Evolutionary conservation across 2,113 vertebrate genomes (phyloP).

Genomic region (Macquaria ambigua): DNA sequence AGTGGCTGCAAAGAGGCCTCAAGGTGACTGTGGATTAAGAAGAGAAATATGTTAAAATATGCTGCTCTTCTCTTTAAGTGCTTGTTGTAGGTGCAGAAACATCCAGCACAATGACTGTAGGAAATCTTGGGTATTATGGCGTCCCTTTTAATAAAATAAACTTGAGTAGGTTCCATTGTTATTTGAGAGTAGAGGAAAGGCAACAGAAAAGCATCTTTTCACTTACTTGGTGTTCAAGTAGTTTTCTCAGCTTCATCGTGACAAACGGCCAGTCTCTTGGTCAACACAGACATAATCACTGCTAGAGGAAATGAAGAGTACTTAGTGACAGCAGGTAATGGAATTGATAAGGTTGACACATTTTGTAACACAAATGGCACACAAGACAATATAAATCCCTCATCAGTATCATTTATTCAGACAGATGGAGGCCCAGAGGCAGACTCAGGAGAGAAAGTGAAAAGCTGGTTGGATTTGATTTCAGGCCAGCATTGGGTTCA

Average conservation of each 20-base stretch:
- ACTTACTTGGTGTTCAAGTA: background rate
- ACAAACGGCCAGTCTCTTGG: background rate
- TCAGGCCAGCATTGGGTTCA: slow-evolving; percentile 4
- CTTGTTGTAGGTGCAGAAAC: background rate
- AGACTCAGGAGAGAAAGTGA: slow-evolving; percentile 14
- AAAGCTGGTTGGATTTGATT: slow-evolving; percentile 36
- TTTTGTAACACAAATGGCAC: background rate
- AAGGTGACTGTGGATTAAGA: slow-evolving; percentile 1
- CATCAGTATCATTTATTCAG: slow-evolving; percentile 31
- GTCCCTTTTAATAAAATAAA: background rate
- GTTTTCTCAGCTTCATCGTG: background rate
- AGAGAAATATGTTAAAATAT: background rate
- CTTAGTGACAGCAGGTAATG: background rate
- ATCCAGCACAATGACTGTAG: background rate
- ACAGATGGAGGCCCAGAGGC: slow-evolving; percentile 31
- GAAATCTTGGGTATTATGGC: background rate
- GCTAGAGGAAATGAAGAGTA: background rate
- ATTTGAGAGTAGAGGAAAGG: background rate
- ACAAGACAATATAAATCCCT: slow-evolving; percentile 1
- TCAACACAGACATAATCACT: background rate
- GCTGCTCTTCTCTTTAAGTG: slow-evolving; percentile 1
- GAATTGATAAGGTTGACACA: background rate
- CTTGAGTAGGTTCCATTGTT: background rate
- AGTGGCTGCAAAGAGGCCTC: slow-evolving; percentile 11
- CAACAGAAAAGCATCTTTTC: background rate